phyloP scores from a whole-genome alignment of 1,140 invertebrate species.

The Littorina saxatilis region DNA sequence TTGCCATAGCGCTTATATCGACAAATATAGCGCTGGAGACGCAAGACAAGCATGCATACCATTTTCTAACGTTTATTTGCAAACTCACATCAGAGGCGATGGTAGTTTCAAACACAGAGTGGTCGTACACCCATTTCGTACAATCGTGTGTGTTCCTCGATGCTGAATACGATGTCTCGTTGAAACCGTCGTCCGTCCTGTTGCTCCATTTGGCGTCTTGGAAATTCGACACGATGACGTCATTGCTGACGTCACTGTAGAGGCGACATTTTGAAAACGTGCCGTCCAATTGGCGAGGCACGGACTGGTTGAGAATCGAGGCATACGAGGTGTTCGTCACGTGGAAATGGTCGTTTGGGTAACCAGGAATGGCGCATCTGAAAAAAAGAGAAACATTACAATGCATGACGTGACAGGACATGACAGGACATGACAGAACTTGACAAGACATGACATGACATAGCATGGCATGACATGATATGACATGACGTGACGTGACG shows the following conservation, averaged over 20 bases:
- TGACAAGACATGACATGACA: too few species aligned
- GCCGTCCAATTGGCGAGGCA: background rate
- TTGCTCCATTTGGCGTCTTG: too few species aligned
- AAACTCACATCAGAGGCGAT: conserved; percentile 14
- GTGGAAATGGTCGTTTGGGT: background rate
- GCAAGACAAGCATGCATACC: too few species aligned
- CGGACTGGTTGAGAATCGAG: background rate
- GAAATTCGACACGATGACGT: too few species aligned
- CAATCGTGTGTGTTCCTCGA: background rate
- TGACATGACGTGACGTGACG: too few species aligned
- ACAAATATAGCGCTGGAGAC: background rate
- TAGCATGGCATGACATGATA: too few species aligned
- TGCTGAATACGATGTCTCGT: too few species aligned
- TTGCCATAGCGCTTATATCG: background rate
- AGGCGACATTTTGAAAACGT: background rate
- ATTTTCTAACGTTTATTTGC: too few species aligned
- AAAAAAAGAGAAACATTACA: too few species aligned
- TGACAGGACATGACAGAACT: too few species aligned
- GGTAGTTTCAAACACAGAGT: background rate
- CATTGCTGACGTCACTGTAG: background rate
- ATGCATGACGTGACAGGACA: too few species aligned
- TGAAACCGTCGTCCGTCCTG: too few species aligned
- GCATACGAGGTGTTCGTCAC: background rate
- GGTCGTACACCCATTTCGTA: background rate
- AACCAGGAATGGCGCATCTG: conserved; percentile 10